These are phyloP conservation scores for Cotesia typhae DNA, from an alignment of 1,140 invertebrate genomes.

Conservation along the genomic window DNA sequence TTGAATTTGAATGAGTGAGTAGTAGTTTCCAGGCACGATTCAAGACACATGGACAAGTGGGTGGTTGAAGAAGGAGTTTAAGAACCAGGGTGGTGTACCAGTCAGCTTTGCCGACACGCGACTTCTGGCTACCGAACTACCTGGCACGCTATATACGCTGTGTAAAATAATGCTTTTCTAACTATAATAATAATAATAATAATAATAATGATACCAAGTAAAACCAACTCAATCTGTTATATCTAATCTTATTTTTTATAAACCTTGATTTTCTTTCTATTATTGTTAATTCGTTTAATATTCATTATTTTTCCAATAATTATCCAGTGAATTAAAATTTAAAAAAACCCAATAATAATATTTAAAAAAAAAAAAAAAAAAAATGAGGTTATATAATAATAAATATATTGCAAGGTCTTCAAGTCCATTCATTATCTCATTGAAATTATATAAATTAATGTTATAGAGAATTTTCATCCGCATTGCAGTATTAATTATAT, in stretches of 20 bases:
- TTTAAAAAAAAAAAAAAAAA: no score
- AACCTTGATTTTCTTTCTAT: no score
- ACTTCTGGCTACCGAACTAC: slow-evolving; percentile 58
- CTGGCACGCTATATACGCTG: slow-evolving; percentile 52
- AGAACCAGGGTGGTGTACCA: slow-evolving; percentile 45
- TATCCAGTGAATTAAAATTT: no score
- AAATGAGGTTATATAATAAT: no score
- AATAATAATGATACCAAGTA: no score
- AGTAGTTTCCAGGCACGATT: slow-evolving; percentile 15
- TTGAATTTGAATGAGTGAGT: slow-evolving; percentile 9
- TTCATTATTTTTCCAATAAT: no score
- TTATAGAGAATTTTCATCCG: not conserved
- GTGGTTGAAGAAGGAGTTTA: slow-evolving; percentile 34
- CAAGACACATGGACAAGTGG: slow-evolving; percentile 11
- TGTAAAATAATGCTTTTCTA: no score
- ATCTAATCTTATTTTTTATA: slow-evolving; percentile 15
- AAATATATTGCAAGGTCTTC: not conserved
- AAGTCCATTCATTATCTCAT: not conserved
- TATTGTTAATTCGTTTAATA: no score
- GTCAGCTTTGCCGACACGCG: slow-evolving; percentile 56
- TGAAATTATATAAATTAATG: not conserved
- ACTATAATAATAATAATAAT: no score
- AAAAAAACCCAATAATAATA: no score
- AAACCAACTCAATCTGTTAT: slow-evolving; percentile 37
- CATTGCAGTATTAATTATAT: slow-evolving; percentile 25